phyloP scores from a whole-genome alignment of 2,888 invertebrate genomes.

The Automeris io region DNA sequence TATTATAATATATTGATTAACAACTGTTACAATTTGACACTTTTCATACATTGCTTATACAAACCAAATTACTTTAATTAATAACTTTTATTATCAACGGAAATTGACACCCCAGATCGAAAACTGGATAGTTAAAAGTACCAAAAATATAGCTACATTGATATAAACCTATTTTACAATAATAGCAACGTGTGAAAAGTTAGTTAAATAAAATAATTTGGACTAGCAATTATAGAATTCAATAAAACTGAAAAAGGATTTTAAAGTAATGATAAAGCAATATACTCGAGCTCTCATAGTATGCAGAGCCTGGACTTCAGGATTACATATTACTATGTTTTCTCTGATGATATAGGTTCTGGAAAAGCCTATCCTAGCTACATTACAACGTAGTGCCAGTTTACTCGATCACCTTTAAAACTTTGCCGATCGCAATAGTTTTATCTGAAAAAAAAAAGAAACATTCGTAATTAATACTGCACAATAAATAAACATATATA shows the following conservation, averaged over 20 bases:
- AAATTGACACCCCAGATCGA: background rate
- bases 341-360: constrained; percentile 68
- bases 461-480: background rate
- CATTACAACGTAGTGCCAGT: constrained; percentile 72
- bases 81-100: constrained; percentile 8
- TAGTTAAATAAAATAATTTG: background rate
- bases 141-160: background rate
- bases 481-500: background rate
- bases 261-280: constrained; percentile 1
- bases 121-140: background rate
- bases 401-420: constrained; percentile 96
- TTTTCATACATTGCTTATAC: too few relatives aligned
- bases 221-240: constrained; percentile 2
- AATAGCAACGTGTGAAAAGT: background rate
- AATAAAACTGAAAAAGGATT: background rate
- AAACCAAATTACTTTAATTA: too few relatives aligned
- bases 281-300: constrained; percentile 56
- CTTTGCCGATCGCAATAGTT: constrained; percentile 98
- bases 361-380: constrained; percentile 75
- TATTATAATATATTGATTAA: constrained; percentile 12
- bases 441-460: constrained; percentile 57
- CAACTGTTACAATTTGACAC: too few relatives aligned
- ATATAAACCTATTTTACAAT: background rate
- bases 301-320: constrained; percentile 55
- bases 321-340: constrained; percentile 59